Base-by-base conservation (phyloP, 2,888 invertebrate species). In the Drosophila mimetica region DNA sequence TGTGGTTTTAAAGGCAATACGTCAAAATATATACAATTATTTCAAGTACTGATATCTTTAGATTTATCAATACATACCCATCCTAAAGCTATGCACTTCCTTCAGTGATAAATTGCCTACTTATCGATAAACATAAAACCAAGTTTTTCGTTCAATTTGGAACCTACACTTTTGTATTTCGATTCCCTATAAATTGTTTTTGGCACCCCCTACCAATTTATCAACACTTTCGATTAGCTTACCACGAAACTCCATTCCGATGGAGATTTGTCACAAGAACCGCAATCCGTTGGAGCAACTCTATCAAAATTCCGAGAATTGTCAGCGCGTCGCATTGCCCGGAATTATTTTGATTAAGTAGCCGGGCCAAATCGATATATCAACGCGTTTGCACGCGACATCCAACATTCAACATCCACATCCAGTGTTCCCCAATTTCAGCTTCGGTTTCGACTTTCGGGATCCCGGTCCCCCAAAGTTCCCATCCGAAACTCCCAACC, bases 331-430 rank as follows among this genome's bases (percentile, higher is more conserved):
- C 46, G 65, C 75, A 79, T 76, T 72, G 74, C 28, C 57, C 22
- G 59, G 65, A 74, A 75, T 77, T 75, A 76, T 70, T 86, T 83
- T 87, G 87, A 83, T 83, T 83, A 85, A 83, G 79, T 83, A 73
- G 72, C 72, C 67, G 73, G 63, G 64, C 66, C 75, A 65, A 76
- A 85, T 83, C 82, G 75, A 83, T 83, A 81, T 83, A 83, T 83
- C 87, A 83, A 76, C 70, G 71, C 77, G 70, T 64, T 82, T 74
- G 86, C 86, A 84, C 67, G 77, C 84, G 66, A 82, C 50, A 51
- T 57, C 51, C 54, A 22, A 39, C 57, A 37, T 37, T 9, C 37
- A 37, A 37, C 39, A 39, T 18, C 18, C 39, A n/a, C 13, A n/a
- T 34, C 2, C n/a, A 6, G 34, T 4, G 41, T 25, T 58, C 44